phyloP scores from a whole-genome alignment of 2,888 invertebrate species.

The Pristionchus japonicus region DNA sequence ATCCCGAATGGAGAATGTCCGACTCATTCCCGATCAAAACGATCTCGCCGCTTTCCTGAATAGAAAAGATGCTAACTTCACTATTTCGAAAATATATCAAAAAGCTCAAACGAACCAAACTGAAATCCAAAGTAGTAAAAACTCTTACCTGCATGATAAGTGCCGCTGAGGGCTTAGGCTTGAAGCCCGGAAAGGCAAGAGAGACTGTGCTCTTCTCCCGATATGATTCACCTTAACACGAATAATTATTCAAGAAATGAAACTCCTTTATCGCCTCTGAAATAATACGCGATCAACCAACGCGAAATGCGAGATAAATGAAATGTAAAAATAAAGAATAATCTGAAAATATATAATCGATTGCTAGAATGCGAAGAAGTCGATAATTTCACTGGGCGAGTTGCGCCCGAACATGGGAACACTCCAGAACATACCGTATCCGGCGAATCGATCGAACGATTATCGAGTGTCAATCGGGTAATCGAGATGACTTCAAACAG shows the following conservation, averaged over 20 bases:
- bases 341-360: background rate
- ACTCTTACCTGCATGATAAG: background rate
- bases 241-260: background rate
- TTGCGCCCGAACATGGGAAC: background rate
- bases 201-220: slow-evolving; percentile 22
- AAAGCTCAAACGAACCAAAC: background rate
- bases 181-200: slow-evolving; percentile 12
- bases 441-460: slow-evolving; percentile 45
- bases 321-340: background rate
- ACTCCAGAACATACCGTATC: slow-evolving; percentile 43
- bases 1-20: slow-evolving; percentile 71
- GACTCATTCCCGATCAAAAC: slow-evolving; percentile 71
- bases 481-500: slow-evolving; percentile 43
- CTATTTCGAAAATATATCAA: background rate
- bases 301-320: slow-evolving; percentile 24
- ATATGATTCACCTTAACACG: slow-evolving; percentile 36
- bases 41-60: slow-evolving; percentile 68
- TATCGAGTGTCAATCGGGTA: slow-evolving; percentile 12
- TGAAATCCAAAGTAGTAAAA: background rate
- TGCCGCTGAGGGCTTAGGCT: slow-evolving; percentile 38
- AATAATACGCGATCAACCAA: slow-evolving; percentile 3
- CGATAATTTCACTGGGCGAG: background rate
- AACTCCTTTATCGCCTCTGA: background rate
- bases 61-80: background rate
- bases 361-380: slow-evolving; percentile 7